Evolutionary conservation across 1,140 invertebrate genomes (phyloP).

Genomic region (Heterodera schachtii): DNA sequence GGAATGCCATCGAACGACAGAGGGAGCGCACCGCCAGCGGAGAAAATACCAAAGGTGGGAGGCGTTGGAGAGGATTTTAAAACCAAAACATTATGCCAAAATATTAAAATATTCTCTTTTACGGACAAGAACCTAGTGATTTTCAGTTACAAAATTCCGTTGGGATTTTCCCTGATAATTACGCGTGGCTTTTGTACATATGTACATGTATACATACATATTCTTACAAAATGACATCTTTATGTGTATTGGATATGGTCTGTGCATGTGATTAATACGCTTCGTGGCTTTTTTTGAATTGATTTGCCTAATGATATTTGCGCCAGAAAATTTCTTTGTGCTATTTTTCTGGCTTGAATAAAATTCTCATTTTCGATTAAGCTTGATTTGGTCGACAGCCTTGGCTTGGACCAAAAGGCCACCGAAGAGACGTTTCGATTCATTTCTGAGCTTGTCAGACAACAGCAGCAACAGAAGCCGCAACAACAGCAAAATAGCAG

Average conservation of each 20-base stretch:
- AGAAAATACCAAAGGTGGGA: conserved; percentile 31
- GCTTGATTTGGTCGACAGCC: conserved; percentile 29
- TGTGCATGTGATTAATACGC: too few species aligned
- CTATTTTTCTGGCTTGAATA: too few species aligned
- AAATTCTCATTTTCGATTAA: not conserved
- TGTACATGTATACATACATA: too few species aligned
- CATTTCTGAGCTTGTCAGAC: conserved; percentile 29
- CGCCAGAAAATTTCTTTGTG: too few species aligned
- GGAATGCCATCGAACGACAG: not conserved
- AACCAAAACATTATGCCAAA: too few species aligned
- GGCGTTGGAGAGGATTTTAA: not conserved
- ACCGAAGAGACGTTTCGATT: conserved; percentile 28
- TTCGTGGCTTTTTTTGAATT: conserved; percentile 5
- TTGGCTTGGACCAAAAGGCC: conserved; percentile 11
- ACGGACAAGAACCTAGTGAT: too few species aligned
- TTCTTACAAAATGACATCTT: too few species aligned
- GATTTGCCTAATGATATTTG: not conserved
- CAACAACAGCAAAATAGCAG: not conserved
- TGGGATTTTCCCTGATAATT: too few species aligned
- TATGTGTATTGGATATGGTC: too few species aligned
- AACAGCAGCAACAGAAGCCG: conserved; percentile 17
- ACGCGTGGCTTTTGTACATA: too few species aligned
- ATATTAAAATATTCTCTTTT: too few species aligned
- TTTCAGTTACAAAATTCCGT: too few species aligned
- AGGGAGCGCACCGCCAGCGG: not conserved